phyloP scores from a whole-genome alignment of 2,888 invertebrate species.

The Xylota sylvarum region DNA sequence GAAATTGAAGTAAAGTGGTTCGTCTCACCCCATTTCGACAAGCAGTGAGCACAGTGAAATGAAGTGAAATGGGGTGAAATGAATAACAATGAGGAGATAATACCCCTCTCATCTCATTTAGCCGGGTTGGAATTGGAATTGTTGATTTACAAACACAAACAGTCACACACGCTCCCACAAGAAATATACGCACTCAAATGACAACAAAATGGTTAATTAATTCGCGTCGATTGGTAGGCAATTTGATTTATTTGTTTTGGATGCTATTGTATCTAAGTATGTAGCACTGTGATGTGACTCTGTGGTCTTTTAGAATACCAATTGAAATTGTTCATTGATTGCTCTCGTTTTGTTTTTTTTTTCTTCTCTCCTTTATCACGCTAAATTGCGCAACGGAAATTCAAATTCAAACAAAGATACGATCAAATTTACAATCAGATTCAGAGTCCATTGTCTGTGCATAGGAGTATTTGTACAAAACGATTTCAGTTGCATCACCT shows the following conservation, averaged over 20 bases:
- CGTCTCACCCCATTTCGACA: background rate
- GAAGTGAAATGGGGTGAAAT: constrained; percentile 21
- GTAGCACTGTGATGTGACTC: background rate
- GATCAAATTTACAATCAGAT: constrained; percentile 65
- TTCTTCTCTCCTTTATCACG: constrained; percentile 31
- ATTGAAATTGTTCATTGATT: constrained; percentile 60
- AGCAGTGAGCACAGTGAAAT: background rate
- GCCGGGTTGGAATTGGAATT: background rate
- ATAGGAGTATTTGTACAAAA: constrained; percentile 4
- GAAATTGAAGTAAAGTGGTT: constrained; percentile 1
- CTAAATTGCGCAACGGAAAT: constrained; percentile 59
- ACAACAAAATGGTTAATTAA: constrained; percentile 58
- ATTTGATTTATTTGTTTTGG: constrained; percentile 47
- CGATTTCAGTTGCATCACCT: constrained; percentile 47
- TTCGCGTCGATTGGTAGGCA: constrained; percentile 44
- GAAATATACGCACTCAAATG: background rate
- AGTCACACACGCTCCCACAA: background rate
- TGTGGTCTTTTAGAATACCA: constrained; percentile 17
- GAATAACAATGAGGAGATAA: constrained; percentile 36
- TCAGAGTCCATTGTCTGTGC: constrained; percentile 25
- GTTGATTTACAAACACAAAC: background rate
- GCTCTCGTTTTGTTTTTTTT: constrained; percentile 1
- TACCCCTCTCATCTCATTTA: constrained; percentile 21
- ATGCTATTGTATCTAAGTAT: background rate
- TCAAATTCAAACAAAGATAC: constrained; percentile 52